Evolutionary conservation across 2,797 vertebrate species (phyloP).

Genomic region (Gephyroberyx darwinii): DNA sequence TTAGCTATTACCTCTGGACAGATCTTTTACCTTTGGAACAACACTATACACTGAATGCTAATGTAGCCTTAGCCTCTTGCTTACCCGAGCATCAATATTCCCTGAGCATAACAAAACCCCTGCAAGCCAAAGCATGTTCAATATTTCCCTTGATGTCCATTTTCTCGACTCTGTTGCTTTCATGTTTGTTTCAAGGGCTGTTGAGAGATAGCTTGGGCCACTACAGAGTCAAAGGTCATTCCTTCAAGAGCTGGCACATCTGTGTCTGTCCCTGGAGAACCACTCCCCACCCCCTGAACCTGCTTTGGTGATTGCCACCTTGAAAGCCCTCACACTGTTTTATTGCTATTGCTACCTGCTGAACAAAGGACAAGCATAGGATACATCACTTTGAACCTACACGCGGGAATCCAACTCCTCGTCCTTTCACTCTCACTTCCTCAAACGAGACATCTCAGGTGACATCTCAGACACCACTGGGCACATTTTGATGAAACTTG

Average conservation of each 20-base stretch:
- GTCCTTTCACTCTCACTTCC: no score
- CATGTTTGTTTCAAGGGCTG: slow-evolving; percentile 36
- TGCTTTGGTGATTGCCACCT: slow-evolving; percentile 17
- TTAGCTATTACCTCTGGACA: background rate
- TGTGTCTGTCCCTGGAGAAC: slow-evolving; percentile 22
- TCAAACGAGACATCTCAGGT: no score
- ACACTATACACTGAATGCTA: background rate
- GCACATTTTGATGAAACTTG: no score
- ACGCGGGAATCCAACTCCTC: slow-evolving; percentile 3
- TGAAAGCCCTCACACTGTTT: slow-evolving; percentile 52
- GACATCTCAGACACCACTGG: no score
- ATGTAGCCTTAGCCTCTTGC: background rate
- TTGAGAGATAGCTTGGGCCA: slow-evolving; percentile 36
- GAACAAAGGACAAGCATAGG: slow-evolving; percentile 41
- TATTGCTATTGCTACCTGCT: slow-evolving; percentile 15
- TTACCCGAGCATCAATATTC: background rate
- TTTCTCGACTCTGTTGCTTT: slow-evolving; percentile 26
- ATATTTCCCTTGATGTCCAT: slow-evolving; percentile 10
- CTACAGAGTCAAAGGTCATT: slow-evolving; percentile 39
- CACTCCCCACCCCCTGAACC: background rate
- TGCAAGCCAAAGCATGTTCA: slow-evolving; percentile 5
- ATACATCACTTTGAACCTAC: slow-evolving; percentile 13
- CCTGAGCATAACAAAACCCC: slow-evolving; percentile 13
- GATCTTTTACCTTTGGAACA: background rate
- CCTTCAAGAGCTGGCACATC: slow-evolving; percentile 44